Evolutionary conservation across 37 sponge, comb jelly and placozoan genomes (phyloP).

Genomic region (Beroe ovata): DNA sequence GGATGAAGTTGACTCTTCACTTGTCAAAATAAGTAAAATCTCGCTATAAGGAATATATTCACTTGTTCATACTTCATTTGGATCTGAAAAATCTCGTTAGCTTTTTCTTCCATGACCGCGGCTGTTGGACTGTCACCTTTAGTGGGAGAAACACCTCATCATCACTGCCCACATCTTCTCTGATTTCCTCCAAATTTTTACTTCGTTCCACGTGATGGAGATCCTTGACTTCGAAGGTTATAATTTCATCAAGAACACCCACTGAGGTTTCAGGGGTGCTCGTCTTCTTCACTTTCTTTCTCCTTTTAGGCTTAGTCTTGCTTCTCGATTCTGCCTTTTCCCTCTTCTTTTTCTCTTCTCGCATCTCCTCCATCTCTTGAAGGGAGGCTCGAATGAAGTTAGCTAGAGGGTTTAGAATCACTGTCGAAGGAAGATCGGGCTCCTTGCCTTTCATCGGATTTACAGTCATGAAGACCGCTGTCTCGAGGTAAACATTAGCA

Average conservation of each 20-base stretch:
- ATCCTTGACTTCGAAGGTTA: neutral
- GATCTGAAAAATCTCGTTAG: too few species aligned
- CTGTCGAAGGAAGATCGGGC: neutral
- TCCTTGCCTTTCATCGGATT: neutral
- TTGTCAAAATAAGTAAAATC: too few species aligned
- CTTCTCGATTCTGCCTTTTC: neutral
- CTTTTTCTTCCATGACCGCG: too few species aligned
- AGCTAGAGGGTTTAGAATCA: neutral
- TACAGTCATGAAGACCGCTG: neutral
- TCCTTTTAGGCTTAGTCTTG: neutral
- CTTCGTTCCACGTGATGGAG: neutral
- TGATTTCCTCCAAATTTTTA: too few species aligned
- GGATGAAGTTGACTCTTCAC: too few species aligned
- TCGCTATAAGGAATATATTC: too few species aligned
- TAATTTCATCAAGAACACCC: conserved; percentile 25
- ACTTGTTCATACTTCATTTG: too few species aligned
- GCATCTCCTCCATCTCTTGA: neutral
- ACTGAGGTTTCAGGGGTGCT: neutral
- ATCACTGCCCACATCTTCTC: too few species aligned
- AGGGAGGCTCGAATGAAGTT: neutral
- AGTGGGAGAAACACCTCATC: too few species aligned
- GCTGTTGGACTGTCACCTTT: too few species aligned
- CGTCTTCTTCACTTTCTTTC: neutral
- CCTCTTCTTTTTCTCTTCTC: neutral
- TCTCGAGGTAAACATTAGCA: neutral